phyloP scores from a whole-genome alignment of 2,888 invertebrate genomes.

The Kuschelorhynchus macadamiae region DNA sequence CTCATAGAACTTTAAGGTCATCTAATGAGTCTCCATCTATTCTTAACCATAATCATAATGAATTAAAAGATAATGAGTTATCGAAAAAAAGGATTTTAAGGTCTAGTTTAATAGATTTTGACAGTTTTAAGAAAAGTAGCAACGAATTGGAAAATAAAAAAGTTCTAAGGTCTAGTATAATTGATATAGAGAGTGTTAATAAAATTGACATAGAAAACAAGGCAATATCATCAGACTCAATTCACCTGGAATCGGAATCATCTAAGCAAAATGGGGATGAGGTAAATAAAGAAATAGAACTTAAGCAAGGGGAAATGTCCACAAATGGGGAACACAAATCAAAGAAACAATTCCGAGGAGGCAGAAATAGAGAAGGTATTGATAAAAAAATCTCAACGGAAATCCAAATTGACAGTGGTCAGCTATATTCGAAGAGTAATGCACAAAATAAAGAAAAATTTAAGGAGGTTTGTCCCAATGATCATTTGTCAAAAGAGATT shows the following conservation, averaged over 20 bases:
- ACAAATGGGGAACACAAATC: too few relatives aligned
- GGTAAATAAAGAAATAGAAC: not conserved
- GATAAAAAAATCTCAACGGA: too few relatives aligned
- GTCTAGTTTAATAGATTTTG: not conserved
- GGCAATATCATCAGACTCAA: not conserved
- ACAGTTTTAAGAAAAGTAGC: not conserved
- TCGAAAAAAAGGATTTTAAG: conserved; percentile 10
- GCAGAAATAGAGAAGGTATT: too few relatives aligned
- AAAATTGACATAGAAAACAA: not conserved
- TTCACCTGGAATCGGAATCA: not conserved
- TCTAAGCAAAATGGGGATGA: not conserved
- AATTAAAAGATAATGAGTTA: not conserved
- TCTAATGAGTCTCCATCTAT: not conserved
- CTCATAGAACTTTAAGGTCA: conserved; percentile 15
- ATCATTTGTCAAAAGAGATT: too few relatives aligned
- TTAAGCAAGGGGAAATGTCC: too few relatives aligned
- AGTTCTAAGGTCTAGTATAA: too few relatives aligned
- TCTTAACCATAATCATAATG: conserved; percentile 4
- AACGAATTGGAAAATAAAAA: too few relatives aligned
- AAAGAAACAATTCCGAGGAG: too few relatives aligned
- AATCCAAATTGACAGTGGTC: too few relatives aligned
- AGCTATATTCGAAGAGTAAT: too few relatives aligned
- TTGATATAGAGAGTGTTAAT: not conserved
- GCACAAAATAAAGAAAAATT: too few relatives aligned
- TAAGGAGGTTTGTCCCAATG: too few relatives aligned